Evolutionary conservation across 2,797 vertebrate species (phyloP), one percentile per base, ranked within the genome.

Genomic region (Setipinna tenuifilis): DNA sequence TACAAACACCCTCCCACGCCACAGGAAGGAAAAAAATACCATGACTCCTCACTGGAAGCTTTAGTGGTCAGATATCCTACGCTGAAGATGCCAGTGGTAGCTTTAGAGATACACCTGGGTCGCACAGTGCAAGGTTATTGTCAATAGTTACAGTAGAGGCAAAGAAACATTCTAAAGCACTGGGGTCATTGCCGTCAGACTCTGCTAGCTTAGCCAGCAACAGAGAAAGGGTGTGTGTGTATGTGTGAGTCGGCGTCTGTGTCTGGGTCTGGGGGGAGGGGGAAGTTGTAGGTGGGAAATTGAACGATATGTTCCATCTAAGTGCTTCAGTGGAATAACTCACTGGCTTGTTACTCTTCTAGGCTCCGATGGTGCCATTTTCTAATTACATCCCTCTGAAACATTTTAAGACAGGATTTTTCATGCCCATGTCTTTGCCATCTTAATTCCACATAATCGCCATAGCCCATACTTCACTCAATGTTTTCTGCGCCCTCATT

Each of bases 361-460:
- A 85, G 93, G 93, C 91, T 91, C 89, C 89, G 88, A 89, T 87
- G 87, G 91, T 92, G 85, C 88, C 89, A 89, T 90, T 85, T 86
- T 87, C 86, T 93, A 92, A 93, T 88, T 84, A 87, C 88, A 88
- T 88, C 82, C 85, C 89, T 89, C 92, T 87, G 85, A 87, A 92
- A 86, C 85, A 81, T 82, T 90, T 92, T 90, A 90, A 89, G 85
- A 89, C 83, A 59, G 61, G 84, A 90, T 87, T 86, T 86, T 48
- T 82, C 57, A 82, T 57, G 19, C 46, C 84, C 85, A 85, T 88
- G 93, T 91, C 90, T 93, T 92, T 93, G 89, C 92, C 90, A 88
- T 93, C 89, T 90, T 93, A 91, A 93, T 93, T 94, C 16, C 28
- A 92, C 88, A 87, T 90, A 91, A 90, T 92, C 90, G 91, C 90